Evolutionary conservation across 1,140 invertebrate species (phyloP), one percentile per base, ranked within the genome.

Genomic region (Trachymyrmex septentrionalis): DNA sequence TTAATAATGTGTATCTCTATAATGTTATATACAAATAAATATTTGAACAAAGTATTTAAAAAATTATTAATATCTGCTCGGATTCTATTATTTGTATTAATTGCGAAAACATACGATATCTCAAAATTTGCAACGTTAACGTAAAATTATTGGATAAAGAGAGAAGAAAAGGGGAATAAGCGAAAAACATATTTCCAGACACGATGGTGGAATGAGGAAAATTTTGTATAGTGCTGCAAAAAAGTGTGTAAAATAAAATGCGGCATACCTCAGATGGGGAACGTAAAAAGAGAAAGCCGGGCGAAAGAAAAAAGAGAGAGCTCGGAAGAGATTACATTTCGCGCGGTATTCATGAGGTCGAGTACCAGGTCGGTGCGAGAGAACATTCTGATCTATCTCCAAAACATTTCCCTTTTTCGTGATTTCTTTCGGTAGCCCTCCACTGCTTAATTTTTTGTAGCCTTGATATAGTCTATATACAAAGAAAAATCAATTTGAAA

Each of bases 341-440:
- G 72, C 50, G 63, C 48, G 24, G 24, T 82, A 89, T 88, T 89
- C 84, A 80, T 73, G 82, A 88, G 82, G 30, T 86, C 67, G 24
- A 59, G 53, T 34, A 48, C 12, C 59, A 55, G 59, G 27, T 75
- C 27, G 72, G 19, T 14, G 38, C n/a, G 38, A 27, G 30, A 73
- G 24, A 84, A 44, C 67, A 59, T 9, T 67, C 64, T 66, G 81
- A 85, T 87, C 80, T 78, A 89, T 64, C 21, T 55, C 30, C 10
- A 53, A 88, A 89, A 77, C 64, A 48, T 89, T 87, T 85, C 27
- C 48, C 71, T 66, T 86, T 38, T 71, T 82, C 71, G 44, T 38
- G 21, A 63, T 57, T 78, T 61, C 34, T 80, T 87, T 64, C 73
- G 7, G 30, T 38, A 21, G 5, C 53, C 63, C 59, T 55, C 38